Base-by-base conservation (phyloP, 2,888 invertebrate species). In the Cremastinae sp. region DNA sequence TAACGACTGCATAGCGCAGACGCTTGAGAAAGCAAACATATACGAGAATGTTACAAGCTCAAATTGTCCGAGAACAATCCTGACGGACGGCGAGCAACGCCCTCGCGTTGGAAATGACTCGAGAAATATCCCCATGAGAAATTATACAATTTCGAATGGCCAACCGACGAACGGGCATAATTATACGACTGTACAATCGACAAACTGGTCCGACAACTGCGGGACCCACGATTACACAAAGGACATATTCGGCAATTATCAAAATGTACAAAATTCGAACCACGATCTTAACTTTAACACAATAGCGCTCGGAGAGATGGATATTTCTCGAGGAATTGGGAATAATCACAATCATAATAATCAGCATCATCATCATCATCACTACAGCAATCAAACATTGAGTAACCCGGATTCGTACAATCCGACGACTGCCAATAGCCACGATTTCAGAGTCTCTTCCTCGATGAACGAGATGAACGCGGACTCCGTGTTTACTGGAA, bases 401-500 rank as follows among this genome's bases (percentile, higher is more conserved):
- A 85, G 83, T 55, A 75, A 86, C 62, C 86, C 88, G n/a, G 89
- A 89, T 47, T 79, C 85, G 28, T 89, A 87, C 64, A 86, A 82
- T 65, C 41, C 51, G 22, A 35, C 35, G 12, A 79, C 83, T 41
- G 75, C 78, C 66, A 82, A 79, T 58, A 61, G 59, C 56, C 83
- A 83, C 64, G 83, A 73, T 56, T 89, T 87, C 68, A 80, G 87
- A 59, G 85, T 87, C 35, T 83, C 83, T 14, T 86, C 89, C 7
- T 83, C 88, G 58, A 86, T 89, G 86, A 88, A 87, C 73, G 88
- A 90, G 71, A 81, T 87, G 9, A 86, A 82, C 73, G 82, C 78
- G 1, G 88, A 90, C 76, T 85, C 88, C n/a, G 85, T 85, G 37
- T 89, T 89, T 69, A 74, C 86, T 18, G 85, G 87, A 2, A 88